Percentiles rank a stretch among this genome's conserved stretches.
These are phyloP conservation scores for Clunio marinus DNA, from an alignment of 2,888 invertebrate species.

Conservation along the genomic window DNA sequence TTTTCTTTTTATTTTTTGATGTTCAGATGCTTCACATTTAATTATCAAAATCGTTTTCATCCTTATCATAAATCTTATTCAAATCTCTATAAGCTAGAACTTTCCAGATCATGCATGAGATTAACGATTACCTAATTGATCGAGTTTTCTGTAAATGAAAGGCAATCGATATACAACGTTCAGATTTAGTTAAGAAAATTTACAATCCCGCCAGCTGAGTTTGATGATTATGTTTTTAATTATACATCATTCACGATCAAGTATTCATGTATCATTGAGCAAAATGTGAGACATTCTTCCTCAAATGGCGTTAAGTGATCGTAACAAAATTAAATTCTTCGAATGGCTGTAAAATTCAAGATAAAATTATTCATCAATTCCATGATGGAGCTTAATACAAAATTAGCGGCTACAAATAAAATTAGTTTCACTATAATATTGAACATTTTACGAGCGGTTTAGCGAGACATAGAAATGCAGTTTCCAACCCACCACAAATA, in stretches of 20 bases:
- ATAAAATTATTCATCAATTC: no score
- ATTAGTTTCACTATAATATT: no score
- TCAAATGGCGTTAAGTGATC: slow-evolving; percentile 2
- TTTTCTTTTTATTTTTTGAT: neutral
- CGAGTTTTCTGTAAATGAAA: neutral
- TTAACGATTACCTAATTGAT: neutral
- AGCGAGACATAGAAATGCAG: neutral
- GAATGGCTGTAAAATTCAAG: no score
- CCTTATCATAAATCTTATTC: neutral
- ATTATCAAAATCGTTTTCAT: neutral
- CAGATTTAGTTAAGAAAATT: neutral
- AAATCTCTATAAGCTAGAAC: neutral
- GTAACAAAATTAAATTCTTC: neutral
- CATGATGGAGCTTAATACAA: no score
- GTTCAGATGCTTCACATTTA: neutral
- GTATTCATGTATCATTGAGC: neutral
- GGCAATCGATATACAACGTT: neutral
- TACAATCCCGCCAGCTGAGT: neutral
- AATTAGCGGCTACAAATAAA: no score
- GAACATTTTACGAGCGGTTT: no score
- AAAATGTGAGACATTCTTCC: neutral
- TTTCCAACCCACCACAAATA: neutral
- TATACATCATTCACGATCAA: neutral
- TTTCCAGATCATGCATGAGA: neutral
- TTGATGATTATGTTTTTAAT: no score